A percentile compares a stretch with the other conserved stretches of the same genome.
Evolutionary conservation across 2,797 vertebrate species (phyloP).

Genomic region (Fringilla coelebs): DNA sequence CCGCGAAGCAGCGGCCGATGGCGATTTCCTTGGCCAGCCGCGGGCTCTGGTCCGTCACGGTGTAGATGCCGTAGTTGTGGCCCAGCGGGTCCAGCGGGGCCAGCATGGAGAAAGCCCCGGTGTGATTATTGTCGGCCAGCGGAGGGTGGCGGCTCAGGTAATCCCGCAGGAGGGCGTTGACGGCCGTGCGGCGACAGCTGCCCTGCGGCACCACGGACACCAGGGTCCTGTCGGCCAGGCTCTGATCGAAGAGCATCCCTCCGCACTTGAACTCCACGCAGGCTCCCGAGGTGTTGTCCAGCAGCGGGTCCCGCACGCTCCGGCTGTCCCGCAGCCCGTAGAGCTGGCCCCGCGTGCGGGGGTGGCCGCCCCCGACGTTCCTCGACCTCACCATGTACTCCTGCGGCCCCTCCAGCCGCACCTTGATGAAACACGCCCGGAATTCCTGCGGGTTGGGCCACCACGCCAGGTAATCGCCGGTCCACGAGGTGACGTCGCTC

Average conservation of each 20-base stretch:
- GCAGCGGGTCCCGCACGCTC: constrained; percentile 84
- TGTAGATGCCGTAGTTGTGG: constrained; percentile 98
- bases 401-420: constrained; percentile 87
- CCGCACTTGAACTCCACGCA: constrained; percentile 97
- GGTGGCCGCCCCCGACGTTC: constrained; percentile 88
- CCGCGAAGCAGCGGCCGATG: constrained; percentile 96
- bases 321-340: constrained; percentile 93
- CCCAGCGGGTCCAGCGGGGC: constrained; percentile 92
- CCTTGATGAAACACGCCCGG: constrained; percentile 93
- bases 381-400: constrained; percentile 92
- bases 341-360: constrained; percentile 82
- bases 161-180: constrained; percentile 87
- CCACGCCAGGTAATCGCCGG: constrained; percentile 91
- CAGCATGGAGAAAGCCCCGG: constrained; percentile 86
- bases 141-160: constrained; percentile 92
- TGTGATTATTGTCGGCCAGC: constrained; percentile 78
- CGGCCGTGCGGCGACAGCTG: constrained; percentile 82
- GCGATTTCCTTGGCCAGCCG: constrained; percentile 95
- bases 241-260: constrained; percentile 96
- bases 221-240: constrained; percentile 84
- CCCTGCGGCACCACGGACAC: constrained; percentile 89
- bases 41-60: constrained; percentile 96
- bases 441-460: constrained; percentile 99
- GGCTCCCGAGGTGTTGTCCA: constrained; percentile 81
- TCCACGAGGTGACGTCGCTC: constrained; percentile 90